Evolutionary conservation across 2,797 vertebrate species (phyloP), one percentile per base, ranked within the genome.

Genomic region (Margarornis squamiger): DNA sequence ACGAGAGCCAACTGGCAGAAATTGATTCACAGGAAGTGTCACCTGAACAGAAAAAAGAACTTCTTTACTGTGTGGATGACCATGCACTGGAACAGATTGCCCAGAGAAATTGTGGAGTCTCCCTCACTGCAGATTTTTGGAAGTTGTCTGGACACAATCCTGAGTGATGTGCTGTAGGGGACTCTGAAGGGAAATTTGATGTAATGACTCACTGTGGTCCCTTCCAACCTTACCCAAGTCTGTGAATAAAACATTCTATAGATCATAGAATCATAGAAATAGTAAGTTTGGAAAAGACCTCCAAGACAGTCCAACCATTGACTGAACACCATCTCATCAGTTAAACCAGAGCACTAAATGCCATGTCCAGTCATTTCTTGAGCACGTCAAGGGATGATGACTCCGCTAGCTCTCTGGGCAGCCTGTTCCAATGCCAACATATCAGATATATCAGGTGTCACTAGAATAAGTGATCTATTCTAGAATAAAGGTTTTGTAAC

Each of bases 321-420:
- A 39, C 46, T 7, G 17, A 52, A 73, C 17, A 30, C 4, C 9
- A 12, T 14, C 21, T 20, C 27, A 10, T n/a, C 15, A 43, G 62
- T 61, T 23, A 48, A 55, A 55, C 6, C 23, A 43, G 6, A 55
- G 5, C 15, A 32, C 8, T 48, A 23, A 27, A 48, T 61, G 22
- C 10, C 14, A 32, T 0, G 0, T 55, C 19, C 34, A 32, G 21
- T 18, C 27, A 27, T 16, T 29, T 49, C 1, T 1, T 49, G 36
- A 63, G 8, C 49, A 10, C 13, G 63, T 57, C 55, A 13, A 49
- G 20, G 10, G 14, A 14, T 62, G 32, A 5, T 21, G 23, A 63
- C 32, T 38, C 27, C 27, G n/a, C 5, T 19, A 49, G 10, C 9
- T 38, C 12, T 9, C 41, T 49, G 41, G 26, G 19, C 27, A 75